Percentiles rank a stretch among this genome's conserved stretches.
These are phyloP conservation scores for Drosophila bifasciata DNA, from an alignment of 1,140 invertebrate genomes.

Conservation along the genomic window DNA sequence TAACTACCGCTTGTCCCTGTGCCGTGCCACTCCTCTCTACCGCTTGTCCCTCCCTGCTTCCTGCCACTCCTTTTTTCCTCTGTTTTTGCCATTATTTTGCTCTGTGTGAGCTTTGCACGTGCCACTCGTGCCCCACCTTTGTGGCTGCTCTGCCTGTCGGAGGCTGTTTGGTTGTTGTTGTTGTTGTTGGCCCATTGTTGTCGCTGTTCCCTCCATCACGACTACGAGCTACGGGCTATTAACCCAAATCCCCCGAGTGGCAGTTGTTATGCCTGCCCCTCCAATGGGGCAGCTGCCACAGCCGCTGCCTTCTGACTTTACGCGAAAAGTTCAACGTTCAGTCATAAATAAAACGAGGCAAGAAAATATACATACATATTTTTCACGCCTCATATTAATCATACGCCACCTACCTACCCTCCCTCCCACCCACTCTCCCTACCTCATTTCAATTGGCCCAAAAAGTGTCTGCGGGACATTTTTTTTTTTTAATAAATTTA, in stretches of 20 bases:
- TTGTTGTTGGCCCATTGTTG: slow-evolving; percentile 35
- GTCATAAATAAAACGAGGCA: slow-evolving; percentile 60
- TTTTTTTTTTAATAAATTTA: slow-evolving; percentile 47
- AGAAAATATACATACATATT: slow-evolving; percentile 49
- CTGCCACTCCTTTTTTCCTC: slow-evolving; percentile 22
- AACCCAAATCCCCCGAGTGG: slow-evolving; percentile 78
- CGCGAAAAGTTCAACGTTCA: slow-evolving; percentile 79
- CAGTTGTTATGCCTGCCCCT: slow-evolving; percentile 63
- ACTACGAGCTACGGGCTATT: slow-evolving; percentile 62
- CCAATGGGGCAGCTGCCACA: not conserved
- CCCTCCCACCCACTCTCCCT: slow-evolving; percentile 32
- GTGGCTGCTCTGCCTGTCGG: slow-evolving; percentile 25
- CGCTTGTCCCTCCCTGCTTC: slow-evolving; percentile 10
- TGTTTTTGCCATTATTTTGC: slow-evolving; percentile 67
- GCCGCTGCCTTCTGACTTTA: slow-evolving; percentile 50
- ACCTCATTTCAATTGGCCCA: slow-evolving; percentile 74
- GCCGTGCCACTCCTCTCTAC: not conserved
- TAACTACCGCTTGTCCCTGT: slow-evolving; percentile 23
- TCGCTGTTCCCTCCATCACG: slow-evolving; percentile 15
- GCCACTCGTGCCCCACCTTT: slow-evolving; percentile 50
- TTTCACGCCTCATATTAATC: slow-evolving; percentile 64
- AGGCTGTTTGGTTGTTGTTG: too few species aligned
- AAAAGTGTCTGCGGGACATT: slow-evolving; percentile 46
- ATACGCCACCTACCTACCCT: slow-evolving; percentile 32
- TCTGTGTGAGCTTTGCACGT: slow-evolving; percentile 51